Conservation (phyloP, 2,113 vertebrate species). For the Gavialis gangeticus region DNA sequence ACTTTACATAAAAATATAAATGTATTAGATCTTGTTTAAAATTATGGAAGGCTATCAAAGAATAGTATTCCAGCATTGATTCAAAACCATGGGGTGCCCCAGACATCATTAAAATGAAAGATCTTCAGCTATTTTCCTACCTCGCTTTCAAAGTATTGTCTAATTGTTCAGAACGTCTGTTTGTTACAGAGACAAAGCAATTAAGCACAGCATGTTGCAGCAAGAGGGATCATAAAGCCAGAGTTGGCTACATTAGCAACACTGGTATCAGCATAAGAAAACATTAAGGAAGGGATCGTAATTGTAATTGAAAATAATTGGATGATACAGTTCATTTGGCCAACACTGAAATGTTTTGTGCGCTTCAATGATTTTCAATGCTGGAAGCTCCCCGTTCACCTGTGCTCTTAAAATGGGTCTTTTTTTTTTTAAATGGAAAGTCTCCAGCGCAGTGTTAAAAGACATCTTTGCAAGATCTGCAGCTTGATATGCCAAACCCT, state of each 20-base stretch:
- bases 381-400: slow-evolving; percentile 55
- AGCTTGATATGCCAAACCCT: neutral
- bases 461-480: neutral
- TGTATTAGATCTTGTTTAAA: slow-evolving; percentile 77
- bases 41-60: slow-evolving; percentile 79
- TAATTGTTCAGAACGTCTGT: slow-evolving; percentile 88
- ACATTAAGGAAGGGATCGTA: slow-evolving; percentile 84
- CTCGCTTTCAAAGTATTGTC: slow-evolving; percentile 79
- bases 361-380: slow-evolving; percentile 17
- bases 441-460: neutral
- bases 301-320: slow-evolving; percentile 90
- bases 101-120: slow-evolving; percentile 83
- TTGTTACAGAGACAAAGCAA: slow-evolving; percentile 84
- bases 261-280: slow-evolving; percentile 83
- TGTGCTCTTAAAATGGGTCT: slow-evolving; percentile 4
- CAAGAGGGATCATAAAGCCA: slow-evolving; percentile 83
- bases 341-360: slow-evolving; percentile 63
- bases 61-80: slow-evolving; percentile 77
- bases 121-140: slow-evolving; percentile 78
- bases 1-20: slow-evolving; percentile 74
- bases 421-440: neutral
- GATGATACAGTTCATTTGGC: slow-evolving; percentile 85
- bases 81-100: slow-evolving; percentile 78
- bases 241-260: slow-evolving; percentile 83
- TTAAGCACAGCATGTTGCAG: slow-evolving; percentile 86